Conservation (phyloP, 2,888 invertebrate genomes). For the Heliconius hortense region DNA sequence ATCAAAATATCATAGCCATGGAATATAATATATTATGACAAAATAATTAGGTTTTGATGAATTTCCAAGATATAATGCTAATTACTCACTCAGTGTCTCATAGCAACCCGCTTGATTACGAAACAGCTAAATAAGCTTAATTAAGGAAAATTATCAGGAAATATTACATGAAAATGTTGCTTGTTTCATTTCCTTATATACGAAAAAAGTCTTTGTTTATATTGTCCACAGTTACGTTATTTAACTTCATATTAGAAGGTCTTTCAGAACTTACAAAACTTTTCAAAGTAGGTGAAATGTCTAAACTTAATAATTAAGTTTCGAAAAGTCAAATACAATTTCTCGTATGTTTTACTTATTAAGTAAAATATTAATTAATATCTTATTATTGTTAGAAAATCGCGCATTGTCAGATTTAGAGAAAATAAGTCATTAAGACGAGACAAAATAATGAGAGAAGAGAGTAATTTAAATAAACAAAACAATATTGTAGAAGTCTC, state of each 20-base stretch:
- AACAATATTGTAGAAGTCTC: background rate
- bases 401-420: too few species aligned
- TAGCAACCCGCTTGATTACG: conserved; percentile 12
- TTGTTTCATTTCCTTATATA: background rate
- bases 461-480: too few species aligned
- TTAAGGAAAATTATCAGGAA: conserved; percentile 5
- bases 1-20: background rate
- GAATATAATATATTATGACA: background rate
- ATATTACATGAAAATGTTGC: background rate
- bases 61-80: conserved; percentile 9
- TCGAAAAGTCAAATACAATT: conserved; percentile 4
- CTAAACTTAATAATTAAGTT: background rate
- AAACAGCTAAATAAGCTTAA: conserved; percentile 10
- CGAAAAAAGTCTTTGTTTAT: background rate
- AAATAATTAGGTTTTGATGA: background rate
- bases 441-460: too few species aligned
- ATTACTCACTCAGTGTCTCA: background rate
- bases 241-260: background rate
- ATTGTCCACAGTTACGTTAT: background rate
- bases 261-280: background rate
- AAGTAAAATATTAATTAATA: background rate
- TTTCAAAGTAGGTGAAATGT: conserved; percentile 3
- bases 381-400: too few species aligned
- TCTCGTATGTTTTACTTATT: background rate
- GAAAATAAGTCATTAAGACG: too few species aligned